Evolutionary conservation across 2,888 invertebrate genomes (phyloP).

Genomic region (Actias luna): DNA sequence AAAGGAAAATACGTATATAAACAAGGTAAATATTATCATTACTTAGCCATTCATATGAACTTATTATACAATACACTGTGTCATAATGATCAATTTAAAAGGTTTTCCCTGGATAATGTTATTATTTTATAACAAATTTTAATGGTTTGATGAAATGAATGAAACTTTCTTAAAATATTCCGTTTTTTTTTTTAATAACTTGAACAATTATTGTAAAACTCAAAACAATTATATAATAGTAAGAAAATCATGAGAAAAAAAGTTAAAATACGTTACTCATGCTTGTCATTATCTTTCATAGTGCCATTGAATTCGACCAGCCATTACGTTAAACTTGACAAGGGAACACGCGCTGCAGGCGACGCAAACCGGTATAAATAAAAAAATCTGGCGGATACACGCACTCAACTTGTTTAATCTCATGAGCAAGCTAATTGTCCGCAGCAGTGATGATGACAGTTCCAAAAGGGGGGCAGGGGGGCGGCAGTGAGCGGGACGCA

Average conservation of each 20-base stretch:
- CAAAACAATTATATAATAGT: neutral
- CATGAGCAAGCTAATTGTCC: conserved; percentile 79
- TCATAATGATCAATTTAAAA: neutral
- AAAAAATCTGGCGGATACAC: conserved; percentile 59
- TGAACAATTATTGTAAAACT: neutral
- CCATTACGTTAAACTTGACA: conserved; percentile 45
- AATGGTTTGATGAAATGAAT: too few species aligned
- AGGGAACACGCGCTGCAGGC: conserved; percentile 41
- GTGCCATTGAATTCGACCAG: conserved; percentile 41
- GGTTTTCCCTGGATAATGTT: neutral
- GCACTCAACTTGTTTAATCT: conserved; percentile 71
- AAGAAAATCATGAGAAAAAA: conserved; percentile 48
- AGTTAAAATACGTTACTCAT: conserved; percentile 39
- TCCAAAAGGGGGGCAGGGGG: conserved; percentile 26
- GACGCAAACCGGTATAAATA: conserved; percentile 39
- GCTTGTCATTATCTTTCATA: conserved; percentile 55
- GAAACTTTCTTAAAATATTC: too few species aligned
- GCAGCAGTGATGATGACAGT: conserved; percentile 76
- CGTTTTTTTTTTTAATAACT: neutral
- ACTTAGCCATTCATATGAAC: neutral
- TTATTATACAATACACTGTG: neutral
- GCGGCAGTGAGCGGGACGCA: conserved; percentile 32
- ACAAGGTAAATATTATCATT: conserved; percentile 11
- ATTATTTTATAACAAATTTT: neutral
- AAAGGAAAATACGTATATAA: conserved; percentile 16